Evolutionary conservation across 1,140 invertebrate species (phyloP).

Genomic region (Eulimnadia texana): DNA sequence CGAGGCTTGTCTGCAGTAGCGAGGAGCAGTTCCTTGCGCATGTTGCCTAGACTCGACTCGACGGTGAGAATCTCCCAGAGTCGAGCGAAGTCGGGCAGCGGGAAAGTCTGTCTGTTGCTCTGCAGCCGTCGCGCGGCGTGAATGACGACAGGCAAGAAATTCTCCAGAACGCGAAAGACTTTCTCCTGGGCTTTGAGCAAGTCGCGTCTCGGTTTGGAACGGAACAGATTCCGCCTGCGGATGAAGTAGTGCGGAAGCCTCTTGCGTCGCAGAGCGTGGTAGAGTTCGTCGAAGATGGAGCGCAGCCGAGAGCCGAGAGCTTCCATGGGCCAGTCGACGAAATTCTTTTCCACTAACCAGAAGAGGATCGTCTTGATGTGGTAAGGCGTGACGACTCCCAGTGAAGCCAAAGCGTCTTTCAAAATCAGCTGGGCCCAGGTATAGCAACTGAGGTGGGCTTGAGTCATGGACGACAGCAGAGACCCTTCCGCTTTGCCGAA

Average conservation of each 20-base stretch:
- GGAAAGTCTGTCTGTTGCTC: conserved; percentile 42
- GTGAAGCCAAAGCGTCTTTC: conserved; percentile 47
- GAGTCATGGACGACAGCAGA: conserved; percentile 49
- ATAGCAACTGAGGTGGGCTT: conserved; percentile 49
- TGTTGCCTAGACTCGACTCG: conserved; percentile 23
- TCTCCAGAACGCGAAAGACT: conserved; percentile 47
- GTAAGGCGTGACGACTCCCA: conserved; percentile 35
- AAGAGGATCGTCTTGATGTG: conserved; percentile 63
- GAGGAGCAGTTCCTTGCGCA: conserved; percentile 26
- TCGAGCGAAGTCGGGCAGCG: conserved; percentile 41
- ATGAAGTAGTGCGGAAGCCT: conserved; percentile 56
- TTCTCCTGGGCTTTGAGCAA: conserved; percentile 45
- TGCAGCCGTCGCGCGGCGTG: conserved; percentile 44
- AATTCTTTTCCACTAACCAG: conserved; percentile 54
- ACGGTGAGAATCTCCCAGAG: conserved; percentile 43
- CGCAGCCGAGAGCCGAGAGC: conserved; percentile 44
- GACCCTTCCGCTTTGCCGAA: conserved; percentile 57
- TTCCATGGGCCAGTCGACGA: conserved; percentile 50
- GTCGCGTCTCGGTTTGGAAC: conserved; percentile 45
- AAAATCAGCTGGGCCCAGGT: conserved; percentile 45
- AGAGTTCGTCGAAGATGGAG: conserved; percentile 39
- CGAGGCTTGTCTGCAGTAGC: not conserved
- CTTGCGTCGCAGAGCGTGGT: conserved; percentile 33
- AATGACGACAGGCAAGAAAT: conserved; percentile 51
- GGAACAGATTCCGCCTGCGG: conserved; percentile 50